phyloP scores from a whole-genome alignment of 2,888 invertebrate species.

The Eremobia ochroleuca region DNA sequence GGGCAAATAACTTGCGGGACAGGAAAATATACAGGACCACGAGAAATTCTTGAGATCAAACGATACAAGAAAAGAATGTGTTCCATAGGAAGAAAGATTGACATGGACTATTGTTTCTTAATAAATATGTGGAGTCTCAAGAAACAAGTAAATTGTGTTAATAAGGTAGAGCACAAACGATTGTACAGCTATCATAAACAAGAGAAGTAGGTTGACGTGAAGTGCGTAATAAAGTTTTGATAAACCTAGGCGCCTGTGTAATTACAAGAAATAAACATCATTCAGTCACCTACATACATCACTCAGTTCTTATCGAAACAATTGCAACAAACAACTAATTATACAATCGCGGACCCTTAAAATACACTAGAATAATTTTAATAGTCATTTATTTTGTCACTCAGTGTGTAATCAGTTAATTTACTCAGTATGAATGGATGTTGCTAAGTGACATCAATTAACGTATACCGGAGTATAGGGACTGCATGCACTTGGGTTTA shows the following conservation, averaged over 20 bases:
- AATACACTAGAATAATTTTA: slow-evolving; percentile 55
- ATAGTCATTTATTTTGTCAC: slow-evolving; percentile 52
- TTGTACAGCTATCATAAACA: slow-evolving; percentile 3
- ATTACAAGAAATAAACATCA: slow-evolving; percentile 46
- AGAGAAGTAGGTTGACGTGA: slow-evolving; percentile 40
- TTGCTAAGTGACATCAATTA: slow-evolving; percentile 59
- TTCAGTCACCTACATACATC: slow-evolving; percentile 47
- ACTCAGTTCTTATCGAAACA: slow-evolving; percentile 56
- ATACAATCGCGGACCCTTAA: slow-evolving; percentile 35
- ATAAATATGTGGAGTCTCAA: not conserved
- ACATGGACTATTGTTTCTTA: slow-evolving; percentile 16
- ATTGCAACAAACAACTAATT: slow-evolving; percentile 62
- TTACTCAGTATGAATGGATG: slow-evolving; percentile 59
- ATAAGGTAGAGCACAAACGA: slow-evolving; percentile 5
- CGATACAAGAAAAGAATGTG: slow-evolving; percentile 57
- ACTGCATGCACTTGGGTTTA: slow-evolving; percentile 49
- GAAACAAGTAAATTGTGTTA: slow-evolving; percentile 3
- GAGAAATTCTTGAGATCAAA: slow-evolving; percentile 65
- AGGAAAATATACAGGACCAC: slow-evolving; percentile 63
- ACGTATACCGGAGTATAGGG: slow-evolving; percentile 36
- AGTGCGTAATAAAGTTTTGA: slow-evolving; percentile 35
- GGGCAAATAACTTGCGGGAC: slow-evolving; percentile 66
- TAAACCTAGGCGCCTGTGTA: slow-evolving; percentile 55
- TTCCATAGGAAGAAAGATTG: slow-evolving; percentile 49
- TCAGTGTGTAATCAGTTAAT: slow-evolving; percentile 49